A percentile compares a stretch with the other conserved stretches of the same genome.
These are phyloP conservation scores for Protobothrops flavoviridis DNA, from an alignment of 2,113 vertebrate species.

Conservation along the genomic window DNA sequence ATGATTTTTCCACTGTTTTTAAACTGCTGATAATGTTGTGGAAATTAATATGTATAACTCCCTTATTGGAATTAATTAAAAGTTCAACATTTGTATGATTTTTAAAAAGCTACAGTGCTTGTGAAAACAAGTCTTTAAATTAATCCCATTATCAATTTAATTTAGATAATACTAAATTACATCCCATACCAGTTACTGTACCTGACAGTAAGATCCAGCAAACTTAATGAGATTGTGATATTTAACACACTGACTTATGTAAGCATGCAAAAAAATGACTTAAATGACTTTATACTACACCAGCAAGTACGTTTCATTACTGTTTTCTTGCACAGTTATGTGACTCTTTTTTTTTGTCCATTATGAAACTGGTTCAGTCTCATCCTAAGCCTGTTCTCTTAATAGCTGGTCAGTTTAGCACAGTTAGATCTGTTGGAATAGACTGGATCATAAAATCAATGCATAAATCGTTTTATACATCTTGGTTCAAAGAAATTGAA, in stretches of 20 bases:
- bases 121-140: neutral
- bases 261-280: neutral
- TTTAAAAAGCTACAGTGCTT: constrained; percentile 3
- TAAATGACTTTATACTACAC: neutral
- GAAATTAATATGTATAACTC: constrained; percentile 30
- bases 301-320: neutral
- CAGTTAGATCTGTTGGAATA: neutral
- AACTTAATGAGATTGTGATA: neutral
- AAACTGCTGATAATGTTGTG: constrained; percentile 40
- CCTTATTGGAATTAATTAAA: constrained; percentile 11
- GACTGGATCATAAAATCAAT: neutral
- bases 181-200: neutral
- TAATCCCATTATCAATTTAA: neutral
- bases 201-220: neutral
- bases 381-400: neutral
- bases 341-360: neutral
- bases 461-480: neutral
- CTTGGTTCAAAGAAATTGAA: neutral
- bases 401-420: neutral
- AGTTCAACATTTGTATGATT: constrained; percentile 26
- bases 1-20: constrained; percentile 9
- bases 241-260: neutral
- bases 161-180: neutral
- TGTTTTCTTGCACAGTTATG: neutral
- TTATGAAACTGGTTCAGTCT: neutral